Conservation (phyloP, 2,888 invertebrate species). For the Ormyrus rosae region DNA sequence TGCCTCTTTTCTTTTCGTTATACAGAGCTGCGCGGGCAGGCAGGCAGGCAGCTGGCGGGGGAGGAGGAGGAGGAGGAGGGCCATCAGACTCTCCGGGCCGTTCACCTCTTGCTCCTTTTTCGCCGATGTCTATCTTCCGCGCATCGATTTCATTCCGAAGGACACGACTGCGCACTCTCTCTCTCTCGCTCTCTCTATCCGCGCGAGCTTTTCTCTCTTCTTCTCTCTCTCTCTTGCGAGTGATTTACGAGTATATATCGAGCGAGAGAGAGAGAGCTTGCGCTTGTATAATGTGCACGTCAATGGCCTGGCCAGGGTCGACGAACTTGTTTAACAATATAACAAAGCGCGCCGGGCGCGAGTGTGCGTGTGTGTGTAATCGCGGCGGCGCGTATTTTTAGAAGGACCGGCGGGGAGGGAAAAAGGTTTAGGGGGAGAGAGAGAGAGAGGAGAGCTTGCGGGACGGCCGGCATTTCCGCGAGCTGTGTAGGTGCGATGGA, state of each 20-base stretch:
- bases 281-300: not conserved
- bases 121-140: not conserved
- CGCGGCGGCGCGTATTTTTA: conserved; percentile 38
- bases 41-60: no score
- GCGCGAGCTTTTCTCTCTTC: not conserved
- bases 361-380: conserved; percentile 12
- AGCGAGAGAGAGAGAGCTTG: no score
- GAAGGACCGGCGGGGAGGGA: not conserved
- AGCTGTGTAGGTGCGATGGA: no score
- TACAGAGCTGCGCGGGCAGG: no score
- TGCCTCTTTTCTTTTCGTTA: no score
- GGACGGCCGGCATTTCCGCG: not conserved
- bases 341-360: conserved; percentile 9
- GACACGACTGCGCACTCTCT: conserved; percentile 2
- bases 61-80: no score
- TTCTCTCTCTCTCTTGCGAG: not conserved
- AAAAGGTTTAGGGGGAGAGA: not conserved
- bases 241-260: no score
- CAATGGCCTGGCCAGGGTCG: conserved; percentile 11
- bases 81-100: no score
- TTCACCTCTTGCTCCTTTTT: not conserved
- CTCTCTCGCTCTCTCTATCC: not conserved
- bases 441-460: not conserved
- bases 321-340: conserved; percentile 38
- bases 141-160: conserved; percentile 38